phyloP scores from a whole-genome alignment of 2,113 vertebrate genomes.

The Cheilinus undulatus region DNA sequence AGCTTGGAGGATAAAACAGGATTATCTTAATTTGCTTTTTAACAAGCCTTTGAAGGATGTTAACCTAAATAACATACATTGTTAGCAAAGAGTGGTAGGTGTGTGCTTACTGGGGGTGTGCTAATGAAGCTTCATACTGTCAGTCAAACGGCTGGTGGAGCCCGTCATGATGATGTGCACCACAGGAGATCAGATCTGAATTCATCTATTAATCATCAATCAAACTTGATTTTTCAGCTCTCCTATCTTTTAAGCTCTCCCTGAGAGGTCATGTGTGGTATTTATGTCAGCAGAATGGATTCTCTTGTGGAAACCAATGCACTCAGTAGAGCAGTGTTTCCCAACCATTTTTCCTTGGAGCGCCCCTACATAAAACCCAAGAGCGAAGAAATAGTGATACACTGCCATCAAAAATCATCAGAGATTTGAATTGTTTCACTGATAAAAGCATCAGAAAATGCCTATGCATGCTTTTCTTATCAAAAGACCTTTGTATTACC shows the following conservation, averaged over 20 bases:
- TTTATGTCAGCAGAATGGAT: conserved; percentile 16
- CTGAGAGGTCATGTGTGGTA: conserved; percentile 41
- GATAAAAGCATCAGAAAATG: too few species aligned
- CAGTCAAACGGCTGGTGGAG: conserved; percentile 64
- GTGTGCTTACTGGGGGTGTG: conserved; percentile 7
- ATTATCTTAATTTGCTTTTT: conserved; percentile 65
- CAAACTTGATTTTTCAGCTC: conserved; percentile 50
- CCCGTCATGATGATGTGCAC: conserved; percentile 51
- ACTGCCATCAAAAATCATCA: too few species aligned
- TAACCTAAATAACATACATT: conserved; percentile 37
- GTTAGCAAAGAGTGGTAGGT: conserved; percentile 26
- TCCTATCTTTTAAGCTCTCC: conserved; percentile 52
- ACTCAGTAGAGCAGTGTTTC: neutral
- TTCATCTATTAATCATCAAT: conserved; percentile 74
- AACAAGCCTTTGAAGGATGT: conserved; percentile 24
- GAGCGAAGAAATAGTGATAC: too few species aligned
- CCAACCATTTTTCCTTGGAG: too few species aligned
- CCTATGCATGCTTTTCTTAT: too few species aligned
- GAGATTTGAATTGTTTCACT: too few species aligned
- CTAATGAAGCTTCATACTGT: conserved; percentile 61
- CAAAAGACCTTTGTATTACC: too few species aligned
- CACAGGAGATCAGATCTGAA: conserved; percentile 61
- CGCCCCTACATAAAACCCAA: too few species aligned
- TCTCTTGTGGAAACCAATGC: neutral
- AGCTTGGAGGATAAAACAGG: conserved; percentile 62